phyloP scores from a whole-genome alignment of 2,888 invertebrate species.

The Amiota mariae region DNA sequence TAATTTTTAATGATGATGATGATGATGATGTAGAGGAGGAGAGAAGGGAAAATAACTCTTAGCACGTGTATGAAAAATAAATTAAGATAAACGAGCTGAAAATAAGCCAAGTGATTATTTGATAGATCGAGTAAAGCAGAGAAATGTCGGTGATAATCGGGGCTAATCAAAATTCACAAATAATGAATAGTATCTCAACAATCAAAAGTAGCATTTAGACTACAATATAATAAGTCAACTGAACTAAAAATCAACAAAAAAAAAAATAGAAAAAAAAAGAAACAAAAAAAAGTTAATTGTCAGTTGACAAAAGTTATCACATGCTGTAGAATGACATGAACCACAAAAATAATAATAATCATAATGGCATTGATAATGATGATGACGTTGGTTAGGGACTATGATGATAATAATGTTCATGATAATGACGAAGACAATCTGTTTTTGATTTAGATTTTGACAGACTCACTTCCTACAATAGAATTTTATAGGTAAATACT shows the following conservation, averaged over 20 bases:
- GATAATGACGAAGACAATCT: slow-evolving; percentile 7
- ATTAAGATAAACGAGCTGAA: slow-evolving; percentile 24
- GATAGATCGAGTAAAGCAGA: too few species aligned
- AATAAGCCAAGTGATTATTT: neutral
- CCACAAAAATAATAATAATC: slow-evolving; percentile 2
- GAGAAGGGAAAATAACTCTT: too few species aligned
- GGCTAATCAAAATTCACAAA: too few species aligned
- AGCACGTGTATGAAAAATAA: neutral
- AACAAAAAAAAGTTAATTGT: neutral
- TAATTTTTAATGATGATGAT: slow-evolving; percentile 11
- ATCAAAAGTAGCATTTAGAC: neutral
- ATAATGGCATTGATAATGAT: neutral
- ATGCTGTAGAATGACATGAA: slow-evolving; percentile 15
- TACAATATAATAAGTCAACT: neutral
- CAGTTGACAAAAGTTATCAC: slow-evolving; percentile 10
- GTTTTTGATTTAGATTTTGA: neutral
- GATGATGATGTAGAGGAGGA: neutral
- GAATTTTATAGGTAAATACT: too few species aligned
- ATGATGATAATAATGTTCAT: slow-evolving; percentile 4
- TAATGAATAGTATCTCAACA: neutral
- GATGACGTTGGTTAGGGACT: neutral
- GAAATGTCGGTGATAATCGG: too few species aligned
- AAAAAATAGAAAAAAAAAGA: too few species aligned
- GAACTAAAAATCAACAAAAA: too few species aligned
- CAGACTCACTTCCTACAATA: neutral